These are phyloP conservation scores for Branchellion lobata DNA, from an alignment of 2,888 invertebrate species.

Conservation along the genomic window DNA sequence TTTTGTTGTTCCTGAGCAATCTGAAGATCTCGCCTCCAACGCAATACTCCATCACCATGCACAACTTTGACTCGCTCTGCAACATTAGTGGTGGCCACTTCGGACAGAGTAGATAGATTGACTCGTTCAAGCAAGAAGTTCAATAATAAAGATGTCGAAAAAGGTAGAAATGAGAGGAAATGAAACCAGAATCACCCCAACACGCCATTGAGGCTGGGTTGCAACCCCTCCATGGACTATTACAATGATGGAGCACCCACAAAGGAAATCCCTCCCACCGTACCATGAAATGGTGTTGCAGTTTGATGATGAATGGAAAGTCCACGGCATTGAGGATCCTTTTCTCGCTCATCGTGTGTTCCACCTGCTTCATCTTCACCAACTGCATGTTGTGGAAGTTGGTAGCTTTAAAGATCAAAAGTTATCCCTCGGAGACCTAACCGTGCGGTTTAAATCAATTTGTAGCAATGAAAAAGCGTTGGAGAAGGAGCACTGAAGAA, in stretches of 20 bases:
- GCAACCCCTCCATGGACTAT: no score
- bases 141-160: constrained; percentile 19
- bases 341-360: constrained; percentile 35
- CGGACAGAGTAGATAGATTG: no score
- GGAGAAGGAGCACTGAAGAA: no score
- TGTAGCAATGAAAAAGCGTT: no score
- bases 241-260: constrained; percentile 28
- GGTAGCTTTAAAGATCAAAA: no score
- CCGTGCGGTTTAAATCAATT: no score
- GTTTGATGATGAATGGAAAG: constrained; percentile 37
- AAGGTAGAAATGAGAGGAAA: no score
- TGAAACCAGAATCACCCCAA: no score
- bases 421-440: no score
- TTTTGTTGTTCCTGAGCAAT: constrained; percentile 92
- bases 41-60: constrained; percentile 87
- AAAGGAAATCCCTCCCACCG: not conserved
- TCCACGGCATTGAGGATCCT: constrained; percentile 32
- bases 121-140: no score
- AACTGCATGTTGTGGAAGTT: constrained; percentile 28
- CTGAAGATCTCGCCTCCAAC: constrained; percentile 99
- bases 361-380: constrained; percentile 27
- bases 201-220: no score
- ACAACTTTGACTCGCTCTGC: constrained; percentile 30
- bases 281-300: constrained; percentile 20
- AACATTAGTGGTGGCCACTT: no score